phyloP scores from a whole-genome alignment of 1,140 invertebrate genomes.

The Apis cerana region DNA sequence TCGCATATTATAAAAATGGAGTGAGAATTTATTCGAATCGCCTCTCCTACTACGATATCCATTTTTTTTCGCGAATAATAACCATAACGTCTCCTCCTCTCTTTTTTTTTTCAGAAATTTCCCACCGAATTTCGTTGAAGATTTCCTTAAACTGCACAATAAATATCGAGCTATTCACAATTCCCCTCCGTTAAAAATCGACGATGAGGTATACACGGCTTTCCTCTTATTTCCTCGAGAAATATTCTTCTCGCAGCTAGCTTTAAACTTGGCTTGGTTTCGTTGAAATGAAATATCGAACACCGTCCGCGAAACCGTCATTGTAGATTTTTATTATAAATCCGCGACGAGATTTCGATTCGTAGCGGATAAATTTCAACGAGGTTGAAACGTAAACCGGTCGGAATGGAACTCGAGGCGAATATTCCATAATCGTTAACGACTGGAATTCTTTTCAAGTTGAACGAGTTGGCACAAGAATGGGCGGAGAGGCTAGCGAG shows the following conservation, averaged over 20 bases:
- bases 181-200: conserved; percentile 83
- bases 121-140: conserved; percentile 73
- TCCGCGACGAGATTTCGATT: background rate
- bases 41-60: too few relatives aligned
- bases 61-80: too few relatives aligned
- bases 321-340: background rate
- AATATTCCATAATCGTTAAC: background rate
- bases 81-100: too few relatives aligned
- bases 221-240: background rate
- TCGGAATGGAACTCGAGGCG: background rate
- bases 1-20: conserved; percentile 8
- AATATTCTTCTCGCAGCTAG: background rate
- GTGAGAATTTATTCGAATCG: background rate
- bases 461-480: conserved; percentile 82
- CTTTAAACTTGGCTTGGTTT: background rate
- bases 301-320: background rate
- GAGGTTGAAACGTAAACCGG: background rate
- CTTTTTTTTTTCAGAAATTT: conserved; percentile 14
- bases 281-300: conserved; percentile 1
- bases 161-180: conserved; percentile 84
- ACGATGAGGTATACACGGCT: conserved; percentile 81
- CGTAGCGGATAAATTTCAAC: background rate
- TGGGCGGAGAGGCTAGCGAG: conserved; percentile 85
- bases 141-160: conserved; percentile 85
- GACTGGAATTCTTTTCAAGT: conserved; percentile 65